Evolutionary conservation across 2,797 vertebrate genomes (phyloP).

Genomic region (Macrochelys suwanniensis): DNA sequence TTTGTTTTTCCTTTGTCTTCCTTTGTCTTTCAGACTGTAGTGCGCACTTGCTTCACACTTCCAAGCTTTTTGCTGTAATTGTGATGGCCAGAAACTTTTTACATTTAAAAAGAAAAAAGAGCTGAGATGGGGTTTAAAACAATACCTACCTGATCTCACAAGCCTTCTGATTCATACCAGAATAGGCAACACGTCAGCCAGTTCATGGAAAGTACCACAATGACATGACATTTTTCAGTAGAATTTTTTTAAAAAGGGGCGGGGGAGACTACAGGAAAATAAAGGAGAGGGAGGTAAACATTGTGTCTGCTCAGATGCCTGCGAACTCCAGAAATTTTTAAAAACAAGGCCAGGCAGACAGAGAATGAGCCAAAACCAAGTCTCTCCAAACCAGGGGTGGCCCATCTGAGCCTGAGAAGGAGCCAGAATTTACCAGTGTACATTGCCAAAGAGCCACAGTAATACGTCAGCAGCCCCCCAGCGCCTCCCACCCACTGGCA

Average conservation of each 20-base stretch:
- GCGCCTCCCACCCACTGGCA: too few relatives aligned
- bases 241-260: too few relatives aligned
- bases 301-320: not conserved
- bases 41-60: not conserved
- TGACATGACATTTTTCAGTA: not conserved
- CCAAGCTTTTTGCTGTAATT: not conserved
- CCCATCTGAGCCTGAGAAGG: too few relatives aligned
- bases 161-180: too few relatives aligned
- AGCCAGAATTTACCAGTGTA: too few relatives aligned
- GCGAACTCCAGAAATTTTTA: not conserved
- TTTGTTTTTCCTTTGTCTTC: too few relatives aligned
- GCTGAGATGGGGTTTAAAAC: not conserved
- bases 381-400: not conserved
- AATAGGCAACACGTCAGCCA: not conserved
- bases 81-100: not conserved
- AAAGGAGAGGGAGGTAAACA: not conserved
- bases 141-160: not conserved
- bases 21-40: not conserved
- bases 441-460: too few relatives aligned
- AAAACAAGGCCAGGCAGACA: conserved; percentile 15
- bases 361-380: not conserved
- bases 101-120: not conserved
- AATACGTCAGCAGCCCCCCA: too few relatives aligned
- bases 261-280: not conserved
- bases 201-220: not conserved